Base-by-base conservation (phyloP, 1,140 invertebrate genomes). In the Camponotus vicinus region DNA sequence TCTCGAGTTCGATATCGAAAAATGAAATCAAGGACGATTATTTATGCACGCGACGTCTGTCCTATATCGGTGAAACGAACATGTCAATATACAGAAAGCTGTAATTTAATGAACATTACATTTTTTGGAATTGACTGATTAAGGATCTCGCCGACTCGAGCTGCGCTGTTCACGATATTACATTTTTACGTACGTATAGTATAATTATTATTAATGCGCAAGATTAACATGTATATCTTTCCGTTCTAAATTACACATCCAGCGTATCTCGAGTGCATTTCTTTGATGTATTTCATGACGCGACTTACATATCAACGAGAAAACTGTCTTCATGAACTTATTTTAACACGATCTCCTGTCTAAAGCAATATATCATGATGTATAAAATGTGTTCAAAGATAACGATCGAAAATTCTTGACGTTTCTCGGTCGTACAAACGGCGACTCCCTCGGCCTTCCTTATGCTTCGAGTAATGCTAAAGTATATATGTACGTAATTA, bases 11-110 rank as follows among this genome's bases (percentile, higher is more conserved):
- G 21, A 71, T 85, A 49, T 78, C 71, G 67, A 85, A 59, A 66
- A 87, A 88, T 27, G 64, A 42, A 66, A 59, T 83, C 78, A 71
- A 78, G 86, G 71, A 87, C 67, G 75, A 73, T 66, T 80, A 42
- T 37, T 80, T 42, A 80, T 86, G 75, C 85, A 86, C 67, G 85
- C 75, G 66, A 86, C 76, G 77, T 55, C 27, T 88, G 84, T 59
- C 27, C 37, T 3, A 49, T 57, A 42, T 69, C 27, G 13, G 57
- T 18, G 67, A 76, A 78, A 70, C 13, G 71, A 61, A 42, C n/a
- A 9, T 88, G 78, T 88, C 85, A 21, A 86, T 66, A 78, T 27
- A 86, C 49, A 69, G 52, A 27, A 27, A 27, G 21, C 42, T 34
- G n/a, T 34, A 63, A 49, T 21, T 83, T 69, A 71, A 59, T 37